Conservation (phyloP, 2,888 invertebrate species). For the Conomelus anceps region DNA sequence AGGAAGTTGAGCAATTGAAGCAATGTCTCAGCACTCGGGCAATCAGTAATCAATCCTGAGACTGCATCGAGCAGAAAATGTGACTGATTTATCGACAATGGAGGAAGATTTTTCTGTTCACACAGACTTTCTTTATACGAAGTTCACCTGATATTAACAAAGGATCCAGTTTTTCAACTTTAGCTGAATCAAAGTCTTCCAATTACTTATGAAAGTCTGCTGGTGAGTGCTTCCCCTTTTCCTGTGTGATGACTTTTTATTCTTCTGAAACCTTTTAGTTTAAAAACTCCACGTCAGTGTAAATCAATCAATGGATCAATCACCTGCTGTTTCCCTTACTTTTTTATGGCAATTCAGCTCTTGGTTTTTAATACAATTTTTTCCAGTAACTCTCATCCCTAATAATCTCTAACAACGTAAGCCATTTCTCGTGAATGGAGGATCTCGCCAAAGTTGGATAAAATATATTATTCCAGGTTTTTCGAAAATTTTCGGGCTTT, state of each 20-base stretch:
- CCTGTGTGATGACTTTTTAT: neutral
- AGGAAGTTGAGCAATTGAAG: neutral
- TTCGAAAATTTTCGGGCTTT: no score
- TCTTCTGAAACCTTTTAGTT: neutral
- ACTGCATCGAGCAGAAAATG: neutral
- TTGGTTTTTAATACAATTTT: neutral
- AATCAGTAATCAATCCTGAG: neutral
- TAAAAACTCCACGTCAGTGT: neutral
- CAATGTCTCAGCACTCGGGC: neutral
- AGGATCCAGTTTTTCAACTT: neutral
- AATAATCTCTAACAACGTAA: neutral
- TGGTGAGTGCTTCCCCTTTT: neutral
- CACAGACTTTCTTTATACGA: neutral
- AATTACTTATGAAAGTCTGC: neutral
- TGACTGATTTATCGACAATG: neutral
- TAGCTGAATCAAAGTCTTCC: neutral
- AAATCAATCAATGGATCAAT: neutral
- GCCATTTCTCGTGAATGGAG: neutral
- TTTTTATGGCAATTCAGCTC: neutral
- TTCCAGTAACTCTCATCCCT: neutral
- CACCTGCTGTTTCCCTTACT: neutral
- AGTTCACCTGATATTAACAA: neutral
- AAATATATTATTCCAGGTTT: no score
- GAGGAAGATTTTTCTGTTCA: neutral
- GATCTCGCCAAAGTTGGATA: neutral